Percentiles rank a stretch among this genome's conserved stretches.
These are phyloP conservation scores for Lepidothrix coronata DNA, from an alignment of 2,113 vertebrate genomes.

Conservation along the genomic window DNA sequence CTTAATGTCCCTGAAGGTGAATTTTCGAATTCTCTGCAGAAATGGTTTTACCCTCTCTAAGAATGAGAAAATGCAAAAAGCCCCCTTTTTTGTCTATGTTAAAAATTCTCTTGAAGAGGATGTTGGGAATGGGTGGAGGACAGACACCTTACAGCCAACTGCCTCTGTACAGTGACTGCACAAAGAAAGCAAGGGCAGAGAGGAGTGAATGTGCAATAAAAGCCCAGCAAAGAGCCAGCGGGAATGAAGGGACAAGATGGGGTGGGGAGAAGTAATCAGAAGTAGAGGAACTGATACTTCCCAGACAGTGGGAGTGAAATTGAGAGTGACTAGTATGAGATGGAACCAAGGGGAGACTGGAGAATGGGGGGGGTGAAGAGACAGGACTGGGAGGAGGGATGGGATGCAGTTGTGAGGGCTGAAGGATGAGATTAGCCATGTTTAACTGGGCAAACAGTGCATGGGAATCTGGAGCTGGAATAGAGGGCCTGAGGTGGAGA, in stretches of 20 bases:
- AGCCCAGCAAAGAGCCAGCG: not conserved
- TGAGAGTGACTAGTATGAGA: not conserved
- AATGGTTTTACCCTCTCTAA: not conserved
- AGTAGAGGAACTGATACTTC: not conserved
- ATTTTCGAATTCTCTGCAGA: not conserved
- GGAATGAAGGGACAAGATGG: not conserved
- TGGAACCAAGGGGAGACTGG: not conserved
- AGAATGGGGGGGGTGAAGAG: not conserved
- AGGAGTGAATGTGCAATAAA: not conserved
- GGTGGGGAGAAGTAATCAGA: not conserved
- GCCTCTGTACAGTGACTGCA: not conserved
- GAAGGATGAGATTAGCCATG: not conserved
- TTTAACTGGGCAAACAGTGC: not conserved
- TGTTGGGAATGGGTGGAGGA: not conserved
- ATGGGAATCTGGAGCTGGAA: not conserved
- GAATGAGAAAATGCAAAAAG: not conserved
- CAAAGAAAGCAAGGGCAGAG: not conserved
- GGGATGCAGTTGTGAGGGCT: not conserved
- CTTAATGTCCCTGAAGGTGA: not conserved
- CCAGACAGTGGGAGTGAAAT: not conserved
- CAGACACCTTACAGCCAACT: not conserved
- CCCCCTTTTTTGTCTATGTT: not conserved
- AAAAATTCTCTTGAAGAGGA: not conserved
- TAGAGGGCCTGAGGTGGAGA: not conserved
- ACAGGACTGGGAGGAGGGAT: not conserved